Evolutionary conservation across 2,888 invertebrate species (phyloP).

Genomic region (Phorcus lineatus): DNA sequence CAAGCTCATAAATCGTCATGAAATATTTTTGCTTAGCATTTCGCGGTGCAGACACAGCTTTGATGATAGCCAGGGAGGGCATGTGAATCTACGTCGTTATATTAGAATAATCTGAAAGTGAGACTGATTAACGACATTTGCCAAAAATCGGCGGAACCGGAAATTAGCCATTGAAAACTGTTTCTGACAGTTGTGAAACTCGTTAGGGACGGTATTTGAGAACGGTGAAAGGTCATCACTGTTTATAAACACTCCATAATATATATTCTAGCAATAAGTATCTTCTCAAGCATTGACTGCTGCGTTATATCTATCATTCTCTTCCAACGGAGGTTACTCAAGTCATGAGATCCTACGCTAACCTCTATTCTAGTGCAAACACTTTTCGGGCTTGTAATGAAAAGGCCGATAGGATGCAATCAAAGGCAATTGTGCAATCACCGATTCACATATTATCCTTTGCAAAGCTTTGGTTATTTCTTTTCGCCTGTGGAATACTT

Average conservation of each 20-base stretch:
- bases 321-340: too few species aligned
- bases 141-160: conserved; percentile 10
- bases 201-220: neutral
- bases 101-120: conserved; percentile 13
- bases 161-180: conserved; percentile 4
- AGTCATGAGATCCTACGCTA: too few species aligned
- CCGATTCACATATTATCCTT: too few species aligned
- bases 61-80: conserved; percentile 3
- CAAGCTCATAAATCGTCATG: neutral
- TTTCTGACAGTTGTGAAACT: conserved; percentile 19
- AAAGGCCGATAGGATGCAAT: too few species aligned
- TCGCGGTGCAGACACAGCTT: neutral
- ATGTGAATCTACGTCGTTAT: conserved; percentile 9
- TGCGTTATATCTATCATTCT: too few species aligned
- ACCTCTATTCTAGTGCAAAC: too few species aligned
- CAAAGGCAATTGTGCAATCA: too few species aligned
- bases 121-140: conserved; percentile 15
- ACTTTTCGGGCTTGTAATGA: too few species aligned
- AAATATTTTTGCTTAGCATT: neutral
- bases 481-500: too few species aligned
- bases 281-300: neutral
- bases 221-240: neutral
- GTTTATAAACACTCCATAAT: neutral
- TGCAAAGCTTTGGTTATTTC: too few species aligned
- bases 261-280: neutral